Evolutionary conservation across 2,113 vertebrate genomes (phyloP), one percentile per base, ranked within the genome.

Genomic region (Scomber colias): DNA sequence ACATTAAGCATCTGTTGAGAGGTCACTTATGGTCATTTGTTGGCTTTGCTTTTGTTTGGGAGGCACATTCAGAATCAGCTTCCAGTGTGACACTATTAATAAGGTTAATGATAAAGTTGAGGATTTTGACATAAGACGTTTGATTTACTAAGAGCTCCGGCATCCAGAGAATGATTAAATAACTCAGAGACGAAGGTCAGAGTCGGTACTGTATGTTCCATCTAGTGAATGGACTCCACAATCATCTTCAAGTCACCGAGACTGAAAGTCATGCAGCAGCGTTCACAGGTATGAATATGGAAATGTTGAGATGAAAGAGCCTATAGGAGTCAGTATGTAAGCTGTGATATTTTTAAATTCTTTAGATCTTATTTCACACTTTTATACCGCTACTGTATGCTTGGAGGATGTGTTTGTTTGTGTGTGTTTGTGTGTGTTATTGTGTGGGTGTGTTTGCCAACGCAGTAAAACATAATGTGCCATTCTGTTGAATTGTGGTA

Each of bases 401-500:
- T 68, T 49, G 16, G 5, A 74, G 54, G 2, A 11, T 60, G 40
- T 40, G 35, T 40, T 40, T 40, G 35, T 40, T 40, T 40, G 35
- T 49, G 45, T 53, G 24, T 50, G 24, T 71, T 1, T 19, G 1
- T 61, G 45, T 24, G 44, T 62, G 55, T 40, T 21, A 21, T 11
- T 24, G 31, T 19, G 10, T 51, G 59, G 9, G 40, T 53, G 10
- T 21, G 35, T 40, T 9, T 7, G 35, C 35, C 6, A 0, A 40
- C 3, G 61, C 57, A 51, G n/a, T 80, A 66, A 85, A 83, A 85
- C 68, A 61, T 35, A 61, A 79, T 71, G 71, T 79, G 48, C 31
- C 51, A n/a, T 81, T 63, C 24, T 84, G 68, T 82, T 77, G 71
- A 79, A 81, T 75, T 46, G 71, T 21, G 21, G 51, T 48, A 4